Conservation (phyloP, 2,113 vertebrate species). For the Chionis minor region DNA sequence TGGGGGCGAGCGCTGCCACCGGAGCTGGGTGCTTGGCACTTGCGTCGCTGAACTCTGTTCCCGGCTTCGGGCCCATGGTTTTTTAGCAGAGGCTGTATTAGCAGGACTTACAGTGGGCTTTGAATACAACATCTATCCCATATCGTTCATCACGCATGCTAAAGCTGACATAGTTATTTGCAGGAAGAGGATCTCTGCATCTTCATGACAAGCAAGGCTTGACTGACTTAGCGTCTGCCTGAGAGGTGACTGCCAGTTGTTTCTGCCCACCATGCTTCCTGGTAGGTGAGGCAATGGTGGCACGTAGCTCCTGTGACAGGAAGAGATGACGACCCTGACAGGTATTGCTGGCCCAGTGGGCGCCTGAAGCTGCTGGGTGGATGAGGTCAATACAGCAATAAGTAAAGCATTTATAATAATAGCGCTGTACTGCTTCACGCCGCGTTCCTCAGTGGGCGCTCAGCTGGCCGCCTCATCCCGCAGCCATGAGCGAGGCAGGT, state of each 20-base stretch:
- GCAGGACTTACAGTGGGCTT: not conserved
- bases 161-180: not conserved
- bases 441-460: not conserved
- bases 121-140: not conserved
- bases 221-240: not conserved
- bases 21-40: not conserved
- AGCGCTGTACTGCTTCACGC: not conserved
- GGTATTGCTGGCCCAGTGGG: not conserved
- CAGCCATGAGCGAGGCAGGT: not conserved
- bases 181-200: not conserved
- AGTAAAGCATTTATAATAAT: not conserved
- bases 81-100: not conserved
- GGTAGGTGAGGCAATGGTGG: not conserved
- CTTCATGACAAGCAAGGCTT: not conserved
- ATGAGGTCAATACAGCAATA: not conserved
- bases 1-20: fast-evolving
- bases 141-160: fast-evolving
- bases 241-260: not conserved
- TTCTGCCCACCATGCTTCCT: not conserved
- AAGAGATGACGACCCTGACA: not conserved
- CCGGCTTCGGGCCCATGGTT: not conserved
- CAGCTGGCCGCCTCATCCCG: not conserved
- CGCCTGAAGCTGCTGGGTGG: not conserved
- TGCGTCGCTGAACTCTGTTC: fast-evolving
- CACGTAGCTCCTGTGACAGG: not conserved